phyloP scores from a whole-genome alignment of 1,140 invertebrate genomes.

The Heliconius himera region DNA sequence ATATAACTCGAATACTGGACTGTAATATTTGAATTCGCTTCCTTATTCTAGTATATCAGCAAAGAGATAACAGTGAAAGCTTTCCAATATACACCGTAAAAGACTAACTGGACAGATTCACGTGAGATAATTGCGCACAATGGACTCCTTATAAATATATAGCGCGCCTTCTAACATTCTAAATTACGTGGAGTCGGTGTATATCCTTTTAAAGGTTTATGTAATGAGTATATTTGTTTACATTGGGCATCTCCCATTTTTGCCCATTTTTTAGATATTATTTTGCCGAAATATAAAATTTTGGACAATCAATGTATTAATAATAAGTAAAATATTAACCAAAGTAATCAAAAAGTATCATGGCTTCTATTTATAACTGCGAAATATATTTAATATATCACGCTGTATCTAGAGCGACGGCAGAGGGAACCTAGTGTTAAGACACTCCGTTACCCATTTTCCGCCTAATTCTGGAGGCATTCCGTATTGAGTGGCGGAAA shows the following conservation, averaged over 20 bases:
- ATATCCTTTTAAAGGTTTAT: conserved; percentile 16
- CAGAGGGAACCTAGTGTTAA: too few relatives aligned
- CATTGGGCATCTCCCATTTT: rapidly evolving
- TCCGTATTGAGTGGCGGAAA: too few relatives aligned
- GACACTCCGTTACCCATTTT: too few relatives aligned
- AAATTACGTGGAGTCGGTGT: conserved; percentile 27
- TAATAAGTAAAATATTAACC: too few relatives aligned
- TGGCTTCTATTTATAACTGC: too few relatives aligned
- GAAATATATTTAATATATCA: too few relatives aligned
- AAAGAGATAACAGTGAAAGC: conserved; percentile 48
- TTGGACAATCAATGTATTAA: too few relatives aligned
- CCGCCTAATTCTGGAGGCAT: too few relatives aligned
- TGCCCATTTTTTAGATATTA: background rate
- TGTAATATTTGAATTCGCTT: conserved; percentile 31
- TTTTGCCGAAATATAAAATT: background rate
- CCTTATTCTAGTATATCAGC: conserved; percentile 39
- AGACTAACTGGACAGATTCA: conserved; percentile 42
- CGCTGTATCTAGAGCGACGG: too few relatives aligned
- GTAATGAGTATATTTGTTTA: background rate
- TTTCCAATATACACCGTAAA: conserved; percentile 47
- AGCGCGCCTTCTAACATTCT: conserved; percentile 23
- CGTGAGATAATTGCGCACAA: conserved; percentile 48
- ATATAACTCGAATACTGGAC: conserved; percentile 11
- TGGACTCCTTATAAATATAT: conserved; percentile 11
- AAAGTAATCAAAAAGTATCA: too few relatives aligned